Evolutionary conservation across 2,888 invertebrate species (phyloP), one percentile per base, ranked within the genome.

Genomic region (Phaedon cochleariae): DNA sequence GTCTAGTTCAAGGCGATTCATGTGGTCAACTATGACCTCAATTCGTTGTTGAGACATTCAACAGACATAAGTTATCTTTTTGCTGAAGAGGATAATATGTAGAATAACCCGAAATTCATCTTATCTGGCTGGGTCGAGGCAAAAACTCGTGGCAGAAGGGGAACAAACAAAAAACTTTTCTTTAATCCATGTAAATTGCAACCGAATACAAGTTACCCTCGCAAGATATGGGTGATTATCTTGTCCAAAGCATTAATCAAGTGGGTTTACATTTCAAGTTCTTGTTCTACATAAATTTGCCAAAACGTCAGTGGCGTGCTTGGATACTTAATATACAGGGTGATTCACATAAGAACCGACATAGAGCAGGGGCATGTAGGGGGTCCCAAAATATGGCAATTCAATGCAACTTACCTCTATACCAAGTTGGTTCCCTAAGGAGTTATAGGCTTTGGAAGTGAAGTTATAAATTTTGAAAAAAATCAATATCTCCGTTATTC

Each of bases 241-340:
- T 76, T 76, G 73, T 76, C 72, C 71, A 61, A 62, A 57, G 62
- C 72, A 74, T 74, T 74, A 76, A 74, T 76, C 74, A 76, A 69
- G 61, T 69, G 60, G 72, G 70, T 65, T 73, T 69, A 71, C 68
- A 72, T 72, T 74, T 69, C 69, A 54, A 34, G 9, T 69, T 70
- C 70, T 74, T 73, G 67, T 70, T 67, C 65, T 62, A 65, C 69
- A 58, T 59, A 68, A 69, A 71, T 70, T 71, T 62, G 68, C 69
- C 54, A 63, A 52, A 48, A 51, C 46, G 12, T 10, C 60, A 52
- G 48, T 62, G 60, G 65, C 63, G 65, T 57, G 26, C 57, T 10
- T 15, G 41, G 12, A n/a, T 41, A 4, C 1, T 4, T 34, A n/a
- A n/a, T n/a, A n/a, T n/a, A n/a, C n/a, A n/a, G n/a, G n/a, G n/a